These are phyloP conservation scores for Pocillopora verrucosa DNA, from an alignment of 64 coral and sea anemone species.

Conservation along the genomic window DNA sequence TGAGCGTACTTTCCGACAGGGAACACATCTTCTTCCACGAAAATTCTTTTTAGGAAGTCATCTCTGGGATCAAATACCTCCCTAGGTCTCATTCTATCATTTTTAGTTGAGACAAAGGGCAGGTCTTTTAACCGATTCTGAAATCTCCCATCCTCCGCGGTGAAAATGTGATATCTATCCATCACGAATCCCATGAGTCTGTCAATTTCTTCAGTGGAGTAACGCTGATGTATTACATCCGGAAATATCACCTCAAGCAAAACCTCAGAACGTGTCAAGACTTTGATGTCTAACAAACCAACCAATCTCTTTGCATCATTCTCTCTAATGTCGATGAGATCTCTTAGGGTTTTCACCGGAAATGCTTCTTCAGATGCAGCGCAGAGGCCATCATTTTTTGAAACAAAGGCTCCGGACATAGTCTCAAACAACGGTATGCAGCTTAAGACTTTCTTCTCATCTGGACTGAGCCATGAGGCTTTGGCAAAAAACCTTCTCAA, in stretches of 20 bases:
- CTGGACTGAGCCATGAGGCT: background rate
- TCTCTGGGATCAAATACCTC: conserved; percentile 31
- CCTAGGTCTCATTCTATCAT: background rate
- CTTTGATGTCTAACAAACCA: background rate
- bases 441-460: background rate
- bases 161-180: conserved; percentile 11
- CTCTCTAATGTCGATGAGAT: background rate
- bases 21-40: conserved; percentile 17
- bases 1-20: background rate
- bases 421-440: conserved; percentile 51
- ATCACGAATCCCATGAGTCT: conserved; percentile 31
- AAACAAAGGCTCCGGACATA: background rate
- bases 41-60: background rate
- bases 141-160: background rate
- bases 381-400: background rate
- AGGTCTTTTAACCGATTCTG: background rate
- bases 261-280: background rate
- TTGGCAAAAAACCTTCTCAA: conserved; percentile 54
- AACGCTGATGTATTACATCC: background rate
- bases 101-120: background rate
- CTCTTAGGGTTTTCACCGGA: background rate
- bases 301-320: background rate
- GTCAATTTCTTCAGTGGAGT: background rate
- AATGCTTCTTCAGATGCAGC: background rate
- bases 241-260: background rate